Evolutionary conservation across 1,140 invertebrate genomes (phyloP).

Genomic region (Tachypleus tridentatus): DNA sequence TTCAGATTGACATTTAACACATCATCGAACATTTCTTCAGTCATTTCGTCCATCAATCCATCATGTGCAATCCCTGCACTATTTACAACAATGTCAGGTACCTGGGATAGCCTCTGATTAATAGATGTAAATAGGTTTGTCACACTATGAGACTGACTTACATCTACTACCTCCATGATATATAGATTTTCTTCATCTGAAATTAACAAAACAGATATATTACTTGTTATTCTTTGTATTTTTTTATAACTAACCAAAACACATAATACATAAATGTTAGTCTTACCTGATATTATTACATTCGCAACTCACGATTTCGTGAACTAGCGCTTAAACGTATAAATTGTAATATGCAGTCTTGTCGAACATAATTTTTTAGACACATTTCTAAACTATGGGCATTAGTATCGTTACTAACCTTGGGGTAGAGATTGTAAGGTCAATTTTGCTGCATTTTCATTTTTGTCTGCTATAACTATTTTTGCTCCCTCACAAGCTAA

Average conservation of each 20-base stretch:
- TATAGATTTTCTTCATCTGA: too few relatives aligned
- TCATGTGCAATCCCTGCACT: constrained; percentile 74
- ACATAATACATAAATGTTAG: too few relatives aligned
- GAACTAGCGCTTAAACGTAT: too few relatives aligned
- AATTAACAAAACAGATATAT: too few relatives aligned
- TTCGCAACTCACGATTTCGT: too few relatives aligned
- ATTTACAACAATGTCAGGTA: constrained; percentile 54
- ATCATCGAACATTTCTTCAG: constrained; percentile 58
- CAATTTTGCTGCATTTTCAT: constrained; percentile 50
- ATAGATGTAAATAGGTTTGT: neutral
- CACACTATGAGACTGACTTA: neutral
- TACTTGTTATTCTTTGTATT: too few relatives aligned
- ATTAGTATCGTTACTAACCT: too few relatives aligned
- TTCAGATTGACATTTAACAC: constrained; percentile 80
- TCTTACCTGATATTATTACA: too few relatives aligned
- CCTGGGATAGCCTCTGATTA: neutral
- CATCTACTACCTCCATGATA: neutral
- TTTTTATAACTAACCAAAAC: too few relatives aligned
- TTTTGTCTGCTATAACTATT: constrained; percentile 62
- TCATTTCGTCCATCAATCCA: constrained; percentile 65
- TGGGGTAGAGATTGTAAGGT: constrained; percentile 34
- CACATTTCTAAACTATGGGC: too few relatives aligned
- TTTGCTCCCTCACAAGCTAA: constrained; percentile 67
- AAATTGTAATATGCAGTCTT: too few relatives aligned
- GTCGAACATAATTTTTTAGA: too few relatives aligned